Percentiles rank a stretch among this genome's conserved stretches.
phyloP scores from a whole-genome alignment of 2,113 vertebrate species.

The Oplegnathus fasciatus region DNA sequence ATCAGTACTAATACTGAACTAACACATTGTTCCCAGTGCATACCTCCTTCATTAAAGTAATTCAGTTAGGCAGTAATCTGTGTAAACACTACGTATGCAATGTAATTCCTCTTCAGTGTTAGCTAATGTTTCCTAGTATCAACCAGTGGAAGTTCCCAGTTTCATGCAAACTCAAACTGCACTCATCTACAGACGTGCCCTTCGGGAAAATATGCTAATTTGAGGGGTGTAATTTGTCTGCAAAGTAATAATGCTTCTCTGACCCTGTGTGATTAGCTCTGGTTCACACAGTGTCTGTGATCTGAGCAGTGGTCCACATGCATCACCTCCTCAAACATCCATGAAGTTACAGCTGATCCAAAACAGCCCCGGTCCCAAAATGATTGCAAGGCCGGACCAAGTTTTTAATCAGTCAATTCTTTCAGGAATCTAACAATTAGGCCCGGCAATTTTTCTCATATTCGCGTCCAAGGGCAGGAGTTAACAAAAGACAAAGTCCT shows the following conservation, averaged over 20 bases:
- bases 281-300: constrained; percentile 61
- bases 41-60: constrained; percentile 31
- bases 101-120: constrained; percentile 17
- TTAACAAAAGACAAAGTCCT: constrained; percentile 60
- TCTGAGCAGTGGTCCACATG: constrained; percentile 54
- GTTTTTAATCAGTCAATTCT: constrained; percentile 74
- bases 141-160: constrained; percentile 38
- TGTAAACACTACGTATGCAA: constrained; percentile 10
- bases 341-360: constrained; percentile 69
- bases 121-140: constrained; percentile 36
- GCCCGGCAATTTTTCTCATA: constrained; percentile 53
- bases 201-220: constrained; percentile 60
- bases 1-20: constrained; percentile 18
- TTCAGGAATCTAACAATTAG: constrained; percentile 76
- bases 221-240: constrained; percentile 57
- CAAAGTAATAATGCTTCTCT: constrained; percentile 39
- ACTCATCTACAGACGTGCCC: constrained; percentile 46
- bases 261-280: constrained; percentile 68
- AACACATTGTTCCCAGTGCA: constrained; percentile 12
- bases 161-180: constrained; percentile 37
- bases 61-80: constrained; percentile 61
- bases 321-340: constrained; percentile 68
- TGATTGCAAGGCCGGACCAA: constrained; percentile 66
- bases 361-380: constrained; percentile 64
- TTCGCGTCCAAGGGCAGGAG: constrained; percentile 67